Percentiles rank a stretch among this genome's conserved stretches.
Conservation (phyloP, 2,113 vertebrate species). For the Emydura subglobosa region DNA sequence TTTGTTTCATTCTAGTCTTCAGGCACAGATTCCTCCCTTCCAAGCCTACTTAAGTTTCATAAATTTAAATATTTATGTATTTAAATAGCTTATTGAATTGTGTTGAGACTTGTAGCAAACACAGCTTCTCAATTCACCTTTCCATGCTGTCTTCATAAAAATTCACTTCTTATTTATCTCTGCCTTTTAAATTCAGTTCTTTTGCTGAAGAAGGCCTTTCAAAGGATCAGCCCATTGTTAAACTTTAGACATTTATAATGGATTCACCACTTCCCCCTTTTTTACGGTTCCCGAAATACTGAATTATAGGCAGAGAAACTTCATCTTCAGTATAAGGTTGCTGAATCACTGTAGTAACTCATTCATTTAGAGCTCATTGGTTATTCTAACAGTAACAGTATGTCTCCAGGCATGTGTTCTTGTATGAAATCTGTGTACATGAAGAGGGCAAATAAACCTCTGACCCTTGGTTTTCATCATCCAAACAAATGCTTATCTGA, state of each 20-base stretch:
- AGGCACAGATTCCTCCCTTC: neutral
- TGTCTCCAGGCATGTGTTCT: conserved; percentile 64
- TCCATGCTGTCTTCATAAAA: neutral
- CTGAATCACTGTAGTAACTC: conserved; percentile 69
- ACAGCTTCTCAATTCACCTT: conserved; percentile 53
- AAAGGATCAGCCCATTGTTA: conserved; percentile 70
- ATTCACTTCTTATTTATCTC: conserved; percentile 68
- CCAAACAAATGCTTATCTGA: conserved; percentile 17
- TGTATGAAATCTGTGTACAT: conserved; percentile 51
- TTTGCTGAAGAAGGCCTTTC: conserved; percentile 67
- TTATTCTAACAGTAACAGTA: conserved; percentile 65
- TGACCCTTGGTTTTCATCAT: neutral
- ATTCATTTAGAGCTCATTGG: conserved; percentile 12
- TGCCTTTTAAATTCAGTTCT: conserved; percentile 57
- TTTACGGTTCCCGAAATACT: conserved; percentile 61
- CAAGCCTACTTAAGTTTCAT: conserved; percentile 9
- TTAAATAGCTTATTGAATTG: conserved; percentile 52
- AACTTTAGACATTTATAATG: conserved; percentile 68
- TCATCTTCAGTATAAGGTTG: conserved; percentile 65
- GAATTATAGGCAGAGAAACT: conserved; percentile 67
- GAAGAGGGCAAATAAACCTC: conserved; percentile 43
- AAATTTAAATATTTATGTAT: conserved; percentile 62
- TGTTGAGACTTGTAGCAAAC: conserved; percentile 48
- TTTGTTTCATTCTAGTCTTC: conserved; percentile 7
- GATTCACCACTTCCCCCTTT: conserved; percentile 72